Base-by-base conservation (phyloP, 2,113 vertebrate genomes). In the Regulus satrapa region DNA sequence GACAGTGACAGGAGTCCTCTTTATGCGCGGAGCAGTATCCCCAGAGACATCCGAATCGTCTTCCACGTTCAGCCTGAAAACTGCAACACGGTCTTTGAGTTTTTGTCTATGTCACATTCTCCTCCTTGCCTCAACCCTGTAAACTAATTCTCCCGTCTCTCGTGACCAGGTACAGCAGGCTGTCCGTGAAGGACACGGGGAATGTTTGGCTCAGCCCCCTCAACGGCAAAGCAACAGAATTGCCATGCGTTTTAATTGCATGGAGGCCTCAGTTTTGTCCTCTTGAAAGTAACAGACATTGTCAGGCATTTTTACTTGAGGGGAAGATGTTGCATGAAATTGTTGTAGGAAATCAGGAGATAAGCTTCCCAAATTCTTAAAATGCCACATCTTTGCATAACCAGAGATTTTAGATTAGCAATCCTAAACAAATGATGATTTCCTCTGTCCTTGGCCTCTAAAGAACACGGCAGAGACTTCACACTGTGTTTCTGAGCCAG, bases 11-110 rank as follows among this genome's bases (percentile, higher is more conserved):
- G n/a, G n/a, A n/a, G n/a, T n/a, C n/a, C n/a, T n/a, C n/a, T n/a
- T n/a, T n/a, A n/a, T n/a, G n/a, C 10, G 7, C 6, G 19, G 24
- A 18, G 24, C 28, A 7, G 23, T 6, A 1, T 17, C 13, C 3
- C 4, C 19, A 1, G 28, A 11, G 23, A 17, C 24, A 0, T 9
- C 16, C 6, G 4, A 18, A n/a, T n/a, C 15, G 38, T 25, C 8
- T 45, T 59, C 32, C 52, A 2, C 3, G 3, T 32, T 75, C 71
- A 28, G 26, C 69, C 49, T 48, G 40, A 34, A 71, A 71, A 25
- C 15, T 31, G 51, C 43, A 12, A 16, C 45, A 18, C 12, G 19
- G 15, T 28, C 5, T 41, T 43, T 56, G 51, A 26, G 24, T 45
- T 31, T 43, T 46, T 66, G 15, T 21, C 17, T 11, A 0, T 24